Evolutionary conservation across 37 sponge, comb jelly and placozoan genomes (phyloP).

Genomic region (Hormiphora californensis): DNA sequence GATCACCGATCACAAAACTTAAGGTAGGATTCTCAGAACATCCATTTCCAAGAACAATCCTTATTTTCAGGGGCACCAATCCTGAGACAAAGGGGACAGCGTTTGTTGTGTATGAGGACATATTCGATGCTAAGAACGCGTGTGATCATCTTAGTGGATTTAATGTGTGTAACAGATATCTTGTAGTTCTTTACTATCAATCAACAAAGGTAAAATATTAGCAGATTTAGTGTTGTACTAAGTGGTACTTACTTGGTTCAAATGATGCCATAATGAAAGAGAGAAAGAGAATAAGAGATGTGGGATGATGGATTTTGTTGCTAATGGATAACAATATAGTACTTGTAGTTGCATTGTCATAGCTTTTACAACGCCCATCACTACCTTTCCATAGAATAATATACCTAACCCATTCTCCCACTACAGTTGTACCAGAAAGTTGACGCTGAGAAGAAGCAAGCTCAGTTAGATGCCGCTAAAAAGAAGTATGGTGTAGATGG

Average conservation of each 20-base stretch:
- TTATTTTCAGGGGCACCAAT: slow-evolving; percentile 66
- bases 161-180: slow-evolving; percentile 98
- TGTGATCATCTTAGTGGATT: slow-evolving; percentile 98
- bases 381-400: not conserved
- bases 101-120: slow-evolving; percentile 97
- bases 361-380: not conserved
- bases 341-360: too few species aligned
- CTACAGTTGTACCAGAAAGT: slow-evolving; percentile 73
- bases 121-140: slow-evolving; percentile 99
- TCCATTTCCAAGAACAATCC: too few species aligned
- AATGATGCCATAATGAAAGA: too few species aligned
- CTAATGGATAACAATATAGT: too few species aligned
- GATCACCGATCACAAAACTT: too few species aligned
- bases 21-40: too few species aligned
- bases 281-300: too few species aligned
- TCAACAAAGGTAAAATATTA: slow-evolving; percentile 70
- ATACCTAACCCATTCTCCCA: not conserved
- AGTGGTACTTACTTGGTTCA: not conserved
- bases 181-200: slow-evolving; percentile 98
- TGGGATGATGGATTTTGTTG: too few species aligned
- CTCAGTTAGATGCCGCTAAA: slow-evolving; percentile 85
- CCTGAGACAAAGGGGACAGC: slow-evolving; percentile 92
- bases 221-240: not conserved
- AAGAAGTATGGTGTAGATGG: slow-evolving; percentile 90
- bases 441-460: slow-evolving; percentile 87